Percentiles rank a stretch among this genome's conserved stretches.
Conservation (phyloP, 2,797 vertebrate genomes). For the Psittacula echo region DNA sequence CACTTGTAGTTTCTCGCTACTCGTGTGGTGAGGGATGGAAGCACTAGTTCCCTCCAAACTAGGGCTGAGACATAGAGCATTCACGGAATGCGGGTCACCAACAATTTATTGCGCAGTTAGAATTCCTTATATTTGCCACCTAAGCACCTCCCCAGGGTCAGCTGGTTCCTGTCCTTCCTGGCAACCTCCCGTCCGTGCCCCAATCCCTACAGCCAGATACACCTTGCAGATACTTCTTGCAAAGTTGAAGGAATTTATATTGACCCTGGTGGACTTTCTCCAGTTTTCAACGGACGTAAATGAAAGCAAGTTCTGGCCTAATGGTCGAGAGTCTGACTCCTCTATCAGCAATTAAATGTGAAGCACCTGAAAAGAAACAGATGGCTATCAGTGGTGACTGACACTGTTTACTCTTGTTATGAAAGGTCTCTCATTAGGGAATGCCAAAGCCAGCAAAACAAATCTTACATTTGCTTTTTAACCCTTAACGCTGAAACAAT, state of each 20-base stretch:
- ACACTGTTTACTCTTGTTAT: neutral
- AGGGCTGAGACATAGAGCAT: too few species aligned
- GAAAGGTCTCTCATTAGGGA: neutral
- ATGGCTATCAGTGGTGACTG: neutral
- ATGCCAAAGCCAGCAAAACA: neutral
- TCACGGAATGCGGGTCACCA: too few species aligned
- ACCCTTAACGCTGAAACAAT: neutral
- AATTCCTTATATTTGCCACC: too few species aligned
- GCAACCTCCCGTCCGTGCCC: too few species aligned
- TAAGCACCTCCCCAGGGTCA: too few species aligned
- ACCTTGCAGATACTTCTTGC: neutral
- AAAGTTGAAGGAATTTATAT: neutral
- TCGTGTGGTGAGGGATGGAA: too few species aligned
- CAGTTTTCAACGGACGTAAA: neutral
- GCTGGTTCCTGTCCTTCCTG: too few species aligned
- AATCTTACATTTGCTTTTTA: neutral
- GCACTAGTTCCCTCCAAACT: too few species aligned
- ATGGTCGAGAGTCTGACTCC: rapidly evolving
- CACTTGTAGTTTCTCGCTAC: too few species aligned
- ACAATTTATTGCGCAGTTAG: too few species aligned
- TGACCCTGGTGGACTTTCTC: neutral
- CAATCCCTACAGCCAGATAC: neutral
- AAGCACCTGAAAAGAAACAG: neutral
- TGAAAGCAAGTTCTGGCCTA: neutral
- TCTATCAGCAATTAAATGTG: neutral